Percentiles rank a stretch among this genome's conserved stretches.
These are phyloP conservation scores for Netelia virgata DNA, from an alignment of 2,888 invertebrate species.

Conservation along the genomic window DNA sequence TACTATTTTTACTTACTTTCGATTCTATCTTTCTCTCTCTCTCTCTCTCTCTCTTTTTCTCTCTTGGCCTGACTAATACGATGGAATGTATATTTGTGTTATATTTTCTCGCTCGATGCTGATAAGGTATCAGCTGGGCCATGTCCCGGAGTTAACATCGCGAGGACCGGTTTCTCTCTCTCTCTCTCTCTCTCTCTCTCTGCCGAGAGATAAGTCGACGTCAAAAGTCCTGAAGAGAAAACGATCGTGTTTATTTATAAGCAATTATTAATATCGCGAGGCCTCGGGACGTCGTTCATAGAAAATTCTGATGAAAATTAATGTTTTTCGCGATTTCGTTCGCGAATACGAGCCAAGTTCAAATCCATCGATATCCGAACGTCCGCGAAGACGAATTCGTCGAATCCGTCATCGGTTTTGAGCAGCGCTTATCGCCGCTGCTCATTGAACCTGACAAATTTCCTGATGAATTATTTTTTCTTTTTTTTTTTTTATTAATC, in stretches of 20 bases:
- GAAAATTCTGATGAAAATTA: too few relatives aligned
- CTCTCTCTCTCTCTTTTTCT: neutral
- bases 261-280: too few relatives aligned
- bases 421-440: neutral
- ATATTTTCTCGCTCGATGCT: conserved; percentile 23
- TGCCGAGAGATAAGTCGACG: neutral
- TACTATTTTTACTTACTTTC: conserved; percentile 26
- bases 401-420: neutral
- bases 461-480: neutral
- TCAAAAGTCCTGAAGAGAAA: too few relatives aligned
- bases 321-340: too few relatives aligned
- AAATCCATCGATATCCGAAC: neutral
- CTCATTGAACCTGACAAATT: conserved; percentile 3
- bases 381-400: conserved; percentile 4
- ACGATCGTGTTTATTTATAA: too few relatives aligned
- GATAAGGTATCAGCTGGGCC: conserved; percentile 45
- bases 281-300: too few relatives aligned
- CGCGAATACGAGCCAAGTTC: neutral
- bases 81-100: conserved; percentile 17
- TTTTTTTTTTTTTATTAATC: neutral
- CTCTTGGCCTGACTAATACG: neutral
- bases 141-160: conserved; percentile 5
- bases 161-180: conserved; percentile 25
- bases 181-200: conserved; percentile 21
- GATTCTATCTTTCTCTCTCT: neutral